Evolutionary conservation across 2,888 invertebrate species (phyloP), one percentile per base, ranked within the genome.

Genomic region (Drosophila flavopinicola): DNA sequence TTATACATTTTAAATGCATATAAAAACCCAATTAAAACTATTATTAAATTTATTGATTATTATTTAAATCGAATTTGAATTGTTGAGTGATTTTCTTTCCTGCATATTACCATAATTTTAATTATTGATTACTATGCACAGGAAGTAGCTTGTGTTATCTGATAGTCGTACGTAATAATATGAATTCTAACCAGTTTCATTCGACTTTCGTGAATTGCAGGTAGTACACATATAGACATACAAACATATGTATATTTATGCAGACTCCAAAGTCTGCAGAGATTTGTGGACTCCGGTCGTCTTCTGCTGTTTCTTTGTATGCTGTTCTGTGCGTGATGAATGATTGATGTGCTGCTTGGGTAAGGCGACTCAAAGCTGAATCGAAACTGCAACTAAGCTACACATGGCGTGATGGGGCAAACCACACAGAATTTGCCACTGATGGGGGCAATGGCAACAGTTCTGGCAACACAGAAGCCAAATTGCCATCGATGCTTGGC

Each of bases 391-490:
- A 84, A 77, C 86, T 86, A 84, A 86, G 78, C 87, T 78, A 74
- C 80, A 86, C 87, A 78, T 84, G 52, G 85, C 83, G 83, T 84
- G 83, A 84, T 86, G 9, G 56, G 51, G 41, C 39, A 52, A 68
- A 63, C 85, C 79, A 73, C 86, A 85, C 85, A 77, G 77, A 74
- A 63, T 66, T 2, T 20, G 67, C 54, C 30, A 29, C 63, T 33
- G 53, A 42, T 51, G 49, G 56, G 44, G 42, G 41, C 42, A 49
- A 42, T 29, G 59, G 73, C 69, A 42, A 47, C 15, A 17, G 77
- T 75, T 75, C 63, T 84, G 84, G 87, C 77, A 79, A 82, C 78
- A 88, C 88, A 88, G 89, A 89, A 89, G 88, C 88, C 84, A 84
- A 86, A 89, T 89, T 88, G 85, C 85, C 27, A 79, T 82, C 74